Base-by-base conservation (phyloP, 2,797 vertebrate species). In the Gambelia wislizenii region DNA sequence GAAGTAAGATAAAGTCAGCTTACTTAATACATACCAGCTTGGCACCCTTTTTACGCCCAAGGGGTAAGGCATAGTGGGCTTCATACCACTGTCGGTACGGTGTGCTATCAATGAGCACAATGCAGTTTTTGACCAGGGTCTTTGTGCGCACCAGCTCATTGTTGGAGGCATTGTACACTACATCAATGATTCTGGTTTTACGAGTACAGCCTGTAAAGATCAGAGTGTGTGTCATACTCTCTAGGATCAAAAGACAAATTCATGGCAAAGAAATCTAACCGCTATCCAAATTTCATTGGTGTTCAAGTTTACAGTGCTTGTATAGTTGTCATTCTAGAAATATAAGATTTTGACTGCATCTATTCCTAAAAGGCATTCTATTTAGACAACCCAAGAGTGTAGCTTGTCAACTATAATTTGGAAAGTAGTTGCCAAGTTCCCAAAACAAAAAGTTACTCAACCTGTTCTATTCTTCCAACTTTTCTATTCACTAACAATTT, bases 71-170 rank as follows among this genome's bases (percentile, higher is more conserved):
- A 0, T 98, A 99, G 97, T 99, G 98, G 64, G 98, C 97, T 96
- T 99, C 99, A 10, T 98, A 99, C 99, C 99, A 99, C 98, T 99
- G 99, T 89, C 99, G 98, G 98, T 97, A 99, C 0, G 99, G 99
- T 52, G 98, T 98, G 95, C 98, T 99, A 96, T 99, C 99, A 0
- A 99, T 87, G 0, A 99, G 98, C 81, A 99, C 97, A 0, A 99
- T 98, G 95, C 99, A 99, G 94, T 99, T 99, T 97, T 99, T 99
- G 95, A 99, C 99, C 96, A 99, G 96, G 47, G 99, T 99, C 96
- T 99, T 99, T 86, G 99, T 99, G 96, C 99, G 97, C 94, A 99
- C 99, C 96, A 99, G 97, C 94, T 99, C 99, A 0, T 99, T 99
- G 97, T 99, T 99, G 87, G 99, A 99, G 33, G 99, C 99, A 0